Evolutionary conservation across 2,113 vertebrate genomes (phyloP).

Genomic region (Crocuta crocuta): DNA sequence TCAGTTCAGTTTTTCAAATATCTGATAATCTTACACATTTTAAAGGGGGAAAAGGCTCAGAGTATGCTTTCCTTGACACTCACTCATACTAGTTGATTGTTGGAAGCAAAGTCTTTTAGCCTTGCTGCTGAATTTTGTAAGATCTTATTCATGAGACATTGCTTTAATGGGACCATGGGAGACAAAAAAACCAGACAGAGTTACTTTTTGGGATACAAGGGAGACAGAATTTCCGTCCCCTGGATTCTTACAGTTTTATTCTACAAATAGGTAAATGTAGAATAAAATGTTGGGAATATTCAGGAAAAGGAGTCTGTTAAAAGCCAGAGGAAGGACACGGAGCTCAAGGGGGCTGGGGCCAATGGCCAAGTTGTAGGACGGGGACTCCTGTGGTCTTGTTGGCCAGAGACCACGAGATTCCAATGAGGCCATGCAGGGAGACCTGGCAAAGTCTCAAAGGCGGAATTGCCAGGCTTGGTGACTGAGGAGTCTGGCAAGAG

Average conservation of each 20-base stretch:
- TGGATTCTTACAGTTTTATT: not conserved
- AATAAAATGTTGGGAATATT: not conserved
- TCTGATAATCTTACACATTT: not conserved
- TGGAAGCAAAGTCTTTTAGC: not conserved
- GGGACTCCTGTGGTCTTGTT: accelerated
- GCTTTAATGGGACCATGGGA: not conserved
- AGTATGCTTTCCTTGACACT: not conserved
- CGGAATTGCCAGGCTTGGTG: not conserved
- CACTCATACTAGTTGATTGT: not conserved
- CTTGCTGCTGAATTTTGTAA: not conserved
- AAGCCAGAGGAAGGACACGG: not conserved
- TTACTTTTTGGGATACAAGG: not conserved
- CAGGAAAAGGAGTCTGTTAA: not conserved
- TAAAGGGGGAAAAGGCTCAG: not conserved
- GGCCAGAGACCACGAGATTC: not conserved
- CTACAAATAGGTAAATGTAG: not conserved
- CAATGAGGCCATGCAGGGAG: not conserved
- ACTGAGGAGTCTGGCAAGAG: not conserved
- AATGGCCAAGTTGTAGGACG: not conserved
- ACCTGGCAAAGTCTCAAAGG: not conserved
- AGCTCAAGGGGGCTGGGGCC: not conserved
- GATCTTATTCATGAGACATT: not conserved
- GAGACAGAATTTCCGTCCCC: not conserved
- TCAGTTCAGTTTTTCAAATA: constrained; percentile 40
- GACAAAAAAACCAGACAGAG: not conserved